These are phyloP conservation scores for Felis chaus DNA, from an alignment of 2,113 vertebrate species.

Conservation along the genomic window DNA sequence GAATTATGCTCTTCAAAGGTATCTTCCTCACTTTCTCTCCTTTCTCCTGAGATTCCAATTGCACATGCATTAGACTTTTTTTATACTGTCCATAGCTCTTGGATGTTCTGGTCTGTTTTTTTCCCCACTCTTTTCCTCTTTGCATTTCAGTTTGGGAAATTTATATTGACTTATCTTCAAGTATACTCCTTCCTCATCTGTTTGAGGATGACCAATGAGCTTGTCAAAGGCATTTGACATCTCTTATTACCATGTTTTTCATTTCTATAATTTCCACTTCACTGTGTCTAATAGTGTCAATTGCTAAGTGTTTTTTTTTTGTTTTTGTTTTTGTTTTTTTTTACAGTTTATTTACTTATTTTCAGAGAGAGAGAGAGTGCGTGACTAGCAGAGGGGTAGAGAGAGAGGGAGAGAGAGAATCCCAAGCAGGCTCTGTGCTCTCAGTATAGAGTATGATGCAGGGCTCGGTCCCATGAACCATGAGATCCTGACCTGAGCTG, in stretches of 20 bases:
- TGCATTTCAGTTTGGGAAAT: background rate
- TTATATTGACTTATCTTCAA: background rate
- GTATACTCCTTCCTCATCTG: background rate
- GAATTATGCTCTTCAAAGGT: background rate
- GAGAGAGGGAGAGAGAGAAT: no score
- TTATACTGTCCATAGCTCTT: background rate
- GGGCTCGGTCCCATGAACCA: no score
- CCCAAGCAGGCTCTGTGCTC: no score
- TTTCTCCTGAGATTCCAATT: background rate
- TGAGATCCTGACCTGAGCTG: no score
- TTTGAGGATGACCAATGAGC: background rate
- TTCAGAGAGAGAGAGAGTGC: no score
- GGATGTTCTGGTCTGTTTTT: background rate
- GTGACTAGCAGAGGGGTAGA: no score
- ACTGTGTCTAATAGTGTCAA: background rate
- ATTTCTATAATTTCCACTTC: background rate
- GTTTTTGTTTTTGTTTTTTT: no score
- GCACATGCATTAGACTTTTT: background rate
- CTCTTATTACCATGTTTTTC: background rate
- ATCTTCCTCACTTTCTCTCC: background rate
- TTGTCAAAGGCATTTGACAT: background rate
- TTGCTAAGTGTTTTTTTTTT: background rate
- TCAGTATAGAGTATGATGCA: no score
- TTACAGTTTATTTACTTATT: no score
- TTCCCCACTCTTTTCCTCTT: background rate